Evolutionary conservation across 2,888 invertebrate genomes (phyloP), one percentile per base, ranked within the genome.

Genomic region (Drosophila yooni): DNA sequence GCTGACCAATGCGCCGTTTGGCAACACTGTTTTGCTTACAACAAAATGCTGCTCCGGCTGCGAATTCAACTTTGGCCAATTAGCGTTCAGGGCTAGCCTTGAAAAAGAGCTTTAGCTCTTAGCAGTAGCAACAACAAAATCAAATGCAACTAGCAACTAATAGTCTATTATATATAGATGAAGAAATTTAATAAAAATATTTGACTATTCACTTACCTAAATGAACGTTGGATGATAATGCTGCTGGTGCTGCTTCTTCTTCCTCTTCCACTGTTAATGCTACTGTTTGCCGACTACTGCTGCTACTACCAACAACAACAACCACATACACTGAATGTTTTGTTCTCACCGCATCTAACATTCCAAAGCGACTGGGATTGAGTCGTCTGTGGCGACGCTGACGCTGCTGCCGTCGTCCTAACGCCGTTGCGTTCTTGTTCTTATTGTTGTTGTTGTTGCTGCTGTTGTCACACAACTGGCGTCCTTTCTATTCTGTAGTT

Each of bases 291-390:
- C 88, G 76, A 85, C 81, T 83, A 80, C 77, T 89, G 82, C 81
- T 86, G 89, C 91, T 83, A 91, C 90, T 57, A 57, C 56, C 82
- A 91, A 88, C 91, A 90, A 85, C 50, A 64, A 64, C 82, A 91
- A 88, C 91, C 89, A 86, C 85, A 92, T 91, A 91, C 92, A 92
- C 89, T 91, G 88, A 91, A 89, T 88, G 90, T 88, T 85, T 83
- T 89, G 91, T 88, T 88, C 88, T 91, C 92, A 92, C 92, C 90
- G 91, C 93, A 93, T 93, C 89, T 93, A 93, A 92, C 93, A 93
- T 93, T 93, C 93, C 93, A 93, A 92, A 87, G 90, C 89, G 91
- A 74, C 83, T 74, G 77, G 72, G 79, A 74, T 80, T 79, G 79
- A 71, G 80, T 76, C 76, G 73, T 80, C 72, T 71, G 68, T 76